Base-by-base conservation (phyloP, 2,888 invertebrate genomes). In the Harpalus rufipes region DNA sequence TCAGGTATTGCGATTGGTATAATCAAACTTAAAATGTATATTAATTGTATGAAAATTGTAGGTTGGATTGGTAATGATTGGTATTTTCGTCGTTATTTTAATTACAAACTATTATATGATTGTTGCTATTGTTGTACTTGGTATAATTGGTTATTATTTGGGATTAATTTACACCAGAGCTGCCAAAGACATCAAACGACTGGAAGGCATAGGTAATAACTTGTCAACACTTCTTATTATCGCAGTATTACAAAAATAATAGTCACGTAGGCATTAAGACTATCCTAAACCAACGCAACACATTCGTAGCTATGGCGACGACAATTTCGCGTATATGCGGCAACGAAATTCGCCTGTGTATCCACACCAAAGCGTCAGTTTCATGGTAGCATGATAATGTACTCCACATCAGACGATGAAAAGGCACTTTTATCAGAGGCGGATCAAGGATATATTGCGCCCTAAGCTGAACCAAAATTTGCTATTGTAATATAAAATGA, bases 161-260 rank as follows among this genome's bases (percentile, higher is more conserved):
- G 92, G 95, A 7, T 88, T 91, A 39, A 91, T 95, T 86, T 96
- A 95, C 89, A 91, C 96, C 83, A 90, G 90, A 82, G 94, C 95
- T 3, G 95, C 96, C 0, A 93, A 95, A 87, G 93, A 94, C 87
- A 92, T 96, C 81, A 97, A 94, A 91, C 93, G 94, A 91, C 90
- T 92, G 10, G 93, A 93, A 88, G 92, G 92, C 85, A 89, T 90
- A 80, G 91, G 92, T 92, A 89, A 90, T n/a, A 21, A 56, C 14
- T 44, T 41, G n/a, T 8, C 44, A 76, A 78, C 32, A 58, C 41
- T 58, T 32, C 41, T 41, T 44, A 16, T 12, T 51, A 51, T 51
- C 12, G 44, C 44, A 51, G 44, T 51, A 51, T 32, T 5, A 32
- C 6, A 32, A 32, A 32, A n/a, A n/a, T n/a, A n/a, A 32, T 32